Base-by-base conservation (phyloP, 2,888 invertebrate genomes). In the Himalopsyche kuldschensis region DNA sequence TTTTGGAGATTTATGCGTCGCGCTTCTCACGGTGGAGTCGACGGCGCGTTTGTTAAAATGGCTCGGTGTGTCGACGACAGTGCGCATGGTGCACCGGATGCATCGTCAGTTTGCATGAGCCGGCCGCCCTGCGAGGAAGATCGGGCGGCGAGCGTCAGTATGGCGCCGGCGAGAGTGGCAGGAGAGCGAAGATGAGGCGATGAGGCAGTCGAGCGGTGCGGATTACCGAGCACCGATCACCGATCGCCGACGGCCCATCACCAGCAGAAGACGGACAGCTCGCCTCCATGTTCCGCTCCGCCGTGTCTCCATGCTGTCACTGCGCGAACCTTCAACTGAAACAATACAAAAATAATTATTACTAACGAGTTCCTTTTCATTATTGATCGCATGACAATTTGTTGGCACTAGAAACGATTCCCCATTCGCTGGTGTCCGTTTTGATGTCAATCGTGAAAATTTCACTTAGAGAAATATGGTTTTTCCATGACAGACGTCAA, bases 221-320 rank as follows among this genome's bases (percentile, higher is more conserved):
- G 82, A 41, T 35, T 35, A 35, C 35, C 35, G 35, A 35, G 35
- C 35, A 35, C 35, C 35, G 35, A 35, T 20, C 77, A n/a, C 48
- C 48, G 48, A 32, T 24, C 32, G 77, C 20, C 24, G 46, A 76
- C 46, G 27, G 78, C 24, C 81, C 88, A 89, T 95, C 95, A 96
- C 95, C 96, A 96, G 91, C 95, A 95, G 91, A 94, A 95, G 85
- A 96, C 95, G 88, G 95, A 95, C 87, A 95, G 92, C 91, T 95
- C 95, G 79, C 95, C 95, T 87, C 94, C 94, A 89, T 95, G 93
- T 87, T 94, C 94, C 85, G 92, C 93, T 87, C 87, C 91, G 88
- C 93, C 93, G 88, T 93, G 94, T 87, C 95, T 93, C 95, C 95
- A 95, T 87, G 95, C 93, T 83, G 95, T 94, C 89, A 95, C 95